Percentiles rank a stretch among this genome's conserved stretches.
These are phyloP conservation scores for Sebastes taczanowskii DNA, from an alignment of 2,797 vertebrate genomes.

Conservation along the genomic window DNA sequence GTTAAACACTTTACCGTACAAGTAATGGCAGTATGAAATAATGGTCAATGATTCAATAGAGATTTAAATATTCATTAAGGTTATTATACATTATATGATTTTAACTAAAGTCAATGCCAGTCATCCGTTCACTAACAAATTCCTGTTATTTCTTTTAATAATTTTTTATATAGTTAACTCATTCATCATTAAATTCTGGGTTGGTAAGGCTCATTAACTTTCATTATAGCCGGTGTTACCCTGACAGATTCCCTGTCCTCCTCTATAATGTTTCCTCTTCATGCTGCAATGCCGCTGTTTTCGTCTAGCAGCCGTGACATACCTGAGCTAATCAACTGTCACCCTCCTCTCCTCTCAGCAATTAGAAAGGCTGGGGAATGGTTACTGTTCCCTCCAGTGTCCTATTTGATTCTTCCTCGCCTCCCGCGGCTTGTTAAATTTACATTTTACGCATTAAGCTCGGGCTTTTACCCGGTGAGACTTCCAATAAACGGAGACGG, in stretches of 20 bases:
- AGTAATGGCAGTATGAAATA: neutral
- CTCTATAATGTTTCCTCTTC: conserved; percentile 44
- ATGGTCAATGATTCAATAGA: neutral
- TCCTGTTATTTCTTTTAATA: neutral
- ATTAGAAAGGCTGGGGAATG: conserved; percentile 46
- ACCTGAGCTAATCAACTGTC: conserved; percentile 72
- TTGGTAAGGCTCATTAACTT: conserved; percentile 35
- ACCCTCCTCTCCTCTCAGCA: conserved; percentile 57
- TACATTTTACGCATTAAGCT: conserved; percentile 57
- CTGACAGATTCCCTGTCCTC: conserved; percentile 33
- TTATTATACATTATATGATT: neutral
- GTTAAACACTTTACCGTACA: neutral
- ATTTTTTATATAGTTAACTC: neutral
- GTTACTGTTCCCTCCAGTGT: conserved; percentile 43
- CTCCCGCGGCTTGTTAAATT: conserved; percentile 65
- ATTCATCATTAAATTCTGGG: conserved; percentile 21
- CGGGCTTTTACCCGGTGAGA: conserved; percentile 43
- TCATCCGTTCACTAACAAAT: neutral
- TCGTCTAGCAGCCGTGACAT: conserved; percentile 40
- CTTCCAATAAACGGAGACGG: conserved; percentile 14
- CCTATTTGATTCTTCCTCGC: conserved; percentile 47
- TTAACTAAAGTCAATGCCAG: neutral
- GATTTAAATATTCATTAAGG: neutral
- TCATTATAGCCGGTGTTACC: conserved; percentile 31
- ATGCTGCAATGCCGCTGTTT: conserved; percentile 55